Evolutionary conservation across 37 sponge, comb jelly and placozoan species (phyloP), one percentile per base, ranked within the genome.

Genomic region (Mnemiopsis leidyi): DNA sequence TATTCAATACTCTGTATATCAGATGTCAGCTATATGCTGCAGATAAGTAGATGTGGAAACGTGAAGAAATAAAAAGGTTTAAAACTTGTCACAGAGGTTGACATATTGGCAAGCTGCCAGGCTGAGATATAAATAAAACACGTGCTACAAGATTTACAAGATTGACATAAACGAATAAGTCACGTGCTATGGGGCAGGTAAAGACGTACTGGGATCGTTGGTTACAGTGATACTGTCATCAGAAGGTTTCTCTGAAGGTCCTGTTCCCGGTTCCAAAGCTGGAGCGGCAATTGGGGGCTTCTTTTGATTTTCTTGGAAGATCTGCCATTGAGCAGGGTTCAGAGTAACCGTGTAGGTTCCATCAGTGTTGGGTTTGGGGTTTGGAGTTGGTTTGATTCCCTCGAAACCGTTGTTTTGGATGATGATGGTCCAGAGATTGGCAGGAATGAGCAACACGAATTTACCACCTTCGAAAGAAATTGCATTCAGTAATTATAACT

Each of bases 141-240:
- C n/a, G n/a, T n/a, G n/a, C n/a, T n/a, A n/a, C n/a, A n/a, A n/a
- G n/a, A n/a, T n/a, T n/a, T n/a, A n/a, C n/a, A n/a, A n/a, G n/a
- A n/a, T n/a, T n/a, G n/a, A n/a, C n/a, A n/a, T n/a, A n/a, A n/a
- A n/a, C n/a, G n/a, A n/a, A n/a, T n/a, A n/a, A n/a, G n/a, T n/a
- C n/a, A n/a, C n/a, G n/a, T n/a, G n/a, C n/a, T n/a, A n/a, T n/a
- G n/a, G n/a, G n/a, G n/a, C 73, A 71, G 5, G 20, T 20, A 23
- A 71, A 2, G 5, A 77, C 79, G 33, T 77, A 77, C 79, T 77
- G 32, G 79, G 79, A 77, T 77, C 79, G 5, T 77, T 26, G 1
- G 79, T 33, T 9, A 9, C 36, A 0, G 79, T 32, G 1, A 77
- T 32, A 13, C 61, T 48, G 61, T 48, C 61, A 48, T 77, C 79